A percentile compares a stretch with the other conserved stretches of the same genome.
These are phyloP conservation scores for Caradrina kadenii DNA, from an alignment of 2,888 invertebrate species.

Conservation along the genomic window DNA sequence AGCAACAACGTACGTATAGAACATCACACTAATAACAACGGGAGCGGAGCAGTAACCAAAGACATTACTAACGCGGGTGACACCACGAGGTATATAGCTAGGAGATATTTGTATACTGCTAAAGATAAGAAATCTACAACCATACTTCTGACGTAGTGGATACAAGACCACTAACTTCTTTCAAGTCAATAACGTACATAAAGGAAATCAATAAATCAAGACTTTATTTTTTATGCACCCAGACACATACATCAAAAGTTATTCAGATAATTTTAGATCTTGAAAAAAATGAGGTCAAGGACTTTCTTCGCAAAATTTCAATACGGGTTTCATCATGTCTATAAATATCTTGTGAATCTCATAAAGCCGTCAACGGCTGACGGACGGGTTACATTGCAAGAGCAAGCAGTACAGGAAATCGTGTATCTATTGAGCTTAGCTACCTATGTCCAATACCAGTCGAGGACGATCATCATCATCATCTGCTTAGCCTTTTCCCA, in stretches of 20 bases:
- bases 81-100: too few relatives aligned
- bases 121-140: neutral
- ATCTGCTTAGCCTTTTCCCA: too few relatives aligned
- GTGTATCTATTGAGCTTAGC: too few relatives aligned
- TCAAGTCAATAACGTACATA: neutral
- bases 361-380: neutral
- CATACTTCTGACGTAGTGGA: neutral
- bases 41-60: too few relatives aligned
- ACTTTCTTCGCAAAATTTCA: constrained; percentile 15
- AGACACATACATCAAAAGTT: constrained; percentile 21
- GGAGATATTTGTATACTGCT: neutral
- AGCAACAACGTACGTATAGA: too few relatives aligned
- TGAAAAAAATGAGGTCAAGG: constrained; percentile 24
- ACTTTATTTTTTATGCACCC: constrained; percentile 14
- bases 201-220: constrained; percentile 21
- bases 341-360: constrained; percentile 16
- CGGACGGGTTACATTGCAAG: neutral
- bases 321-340: constrained; percentile 23
- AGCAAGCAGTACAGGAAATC: too few relatives aligned
- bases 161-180: neutral
- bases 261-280: constrained; percentile 25
- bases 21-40: too few relatives aligned
- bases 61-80: too few relatives aligned
- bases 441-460: too few relatives aligned
- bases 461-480: too few relatives aligned